Evolutionary conservation across 2,888 invertebrate genomes (phyloP), one percentile per base, ranked within the genome.

Genomic region (Dascillus cervinus): DNA sequence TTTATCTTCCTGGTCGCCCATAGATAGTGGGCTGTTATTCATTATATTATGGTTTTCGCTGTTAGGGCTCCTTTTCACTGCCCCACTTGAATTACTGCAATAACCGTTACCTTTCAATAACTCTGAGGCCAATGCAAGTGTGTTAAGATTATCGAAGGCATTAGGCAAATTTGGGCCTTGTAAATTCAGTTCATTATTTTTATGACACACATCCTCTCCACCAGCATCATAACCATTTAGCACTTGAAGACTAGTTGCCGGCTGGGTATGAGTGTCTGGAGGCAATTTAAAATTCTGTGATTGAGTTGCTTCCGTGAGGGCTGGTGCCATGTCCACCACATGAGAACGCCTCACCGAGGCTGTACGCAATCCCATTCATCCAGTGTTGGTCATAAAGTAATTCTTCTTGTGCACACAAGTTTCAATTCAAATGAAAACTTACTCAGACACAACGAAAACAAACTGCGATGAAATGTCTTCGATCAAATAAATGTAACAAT

Each of bases 261-360:
- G 54, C 50, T 31, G 49, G 44, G 21, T 53, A 56, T 31, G 53
- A 49, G 27, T 55, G 45, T 49, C 52, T 43, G 45, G 56, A 15
- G 62, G 52, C 45, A 66, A 53, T 49, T 66, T 65, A 60, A 68
- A 68, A 49, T 56, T 64, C 47, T 66, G 66, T 33, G 65, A 61
- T 61, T 69, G 70, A 50, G 65, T 60, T 52, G 73, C 75, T 72
- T 87, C 85, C 64, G 88, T 84, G 69, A 89, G 79, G 74, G 90
- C 90, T 73, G 90, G 90, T 77, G 90, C 90, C 90, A 91, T 90
- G 77, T 83, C 75, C 82, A 79, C 72, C 72, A 72, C 74, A 68
- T 68, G 61, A 64, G 70, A 66, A 66, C 67, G 70, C 72, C 70
- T 67, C 67, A 64, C 64, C 56, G 68, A 68, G 65, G 66, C 65